Conservation (phyloP, 1,140 invertebrate genomes). For the Zaprionus davidi region DNA sequence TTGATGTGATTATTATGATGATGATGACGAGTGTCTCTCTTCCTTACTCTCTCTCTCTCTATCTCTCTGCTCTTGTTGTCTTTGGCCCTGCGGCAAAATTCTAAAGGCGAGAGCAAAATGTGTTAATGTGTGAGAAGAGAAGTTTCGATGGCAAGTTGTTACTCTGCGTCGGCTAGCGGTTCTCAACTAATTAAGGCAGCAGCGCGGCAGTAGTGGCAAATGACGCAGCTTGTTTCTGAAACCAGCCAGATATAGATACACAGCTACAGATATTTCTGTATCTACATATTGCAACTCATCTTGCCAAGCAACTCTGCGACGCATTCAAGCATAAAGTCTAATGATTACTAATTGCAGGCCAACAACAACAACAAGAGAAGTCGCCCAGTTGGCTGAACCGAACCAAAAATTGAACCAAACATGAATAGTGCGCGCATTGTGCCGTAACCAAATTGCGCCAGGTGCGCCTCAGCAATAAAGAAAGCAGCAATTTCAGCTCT, state of each 20-base stretch:
- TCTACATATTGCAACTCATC: conserved; percentile 44
- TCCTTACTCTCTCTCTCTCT: not conserved
- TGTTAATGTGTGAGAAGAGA: conserved; percentile 79
- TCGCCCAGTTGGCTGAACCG: conserved; percentile 12
- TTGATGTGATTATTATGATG: conserved; percentile 61
- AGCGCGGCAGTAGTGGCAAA: conserved; percentile 28
- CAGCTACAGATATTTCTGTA: conserved; percentile 29
- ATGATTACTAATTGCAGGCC: conserved; percentile 78
- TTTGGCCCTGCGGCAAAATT: conserved; percentile 47
- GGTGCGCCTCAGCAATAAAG: conserved; percentile 18
- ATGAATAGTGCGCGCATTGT: conserved; percentile 42
- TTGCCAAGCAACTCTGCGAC: conserved; percentile 42
- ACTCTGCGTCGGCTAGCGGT: conserved; percentile 58
- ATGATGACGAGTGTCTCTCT: conserved; percentile 54
- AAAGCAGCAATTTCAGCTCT: conserved; percentile 35
- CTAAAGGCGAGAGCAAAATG: conserved; percentile 59
- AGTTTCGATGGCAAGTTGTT: conserved; percentile 50
- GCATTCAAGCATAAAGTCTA: conserved; percentile 78
- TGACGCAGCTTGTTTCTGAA: conserved; percentile 51
- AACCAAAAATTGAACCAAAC: conserved; percentile 19
- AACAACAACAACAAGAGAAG: conserved; percentile 32
- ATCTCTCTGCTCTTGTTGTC: conserved; percentile 40
- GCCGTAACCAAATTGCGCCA: conserved; percentile 46
- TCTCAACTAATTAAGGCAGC: conserved; percentile 75
- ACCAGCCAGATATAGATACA: conserved; percentile 31